phyloP scores from a whole-genome alignment of 2,113 vertebrate species.

The Barbus barbus region DNA sequence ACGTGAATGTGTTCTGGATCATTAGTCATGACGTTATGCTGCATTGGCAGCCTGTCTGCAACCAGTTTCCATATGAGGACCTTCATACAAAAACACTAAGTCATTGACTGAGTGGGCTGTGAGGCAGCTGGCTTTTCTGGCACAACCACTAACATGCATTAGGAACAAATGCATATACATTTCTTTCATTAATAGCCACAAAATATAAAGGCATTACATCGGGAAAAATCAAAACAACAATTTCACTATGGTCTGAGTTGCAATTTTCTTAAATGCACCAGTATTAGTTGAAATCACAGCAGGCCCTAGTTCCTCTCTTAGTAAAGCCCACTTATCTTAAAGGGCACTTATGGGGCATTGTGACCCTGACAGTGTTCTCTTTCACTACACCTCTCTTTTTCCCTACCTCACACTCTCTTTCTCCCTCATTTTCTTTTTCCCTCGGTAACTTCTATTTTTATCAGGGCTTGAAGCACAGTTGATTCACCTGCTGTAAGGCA shows the following conservation, averaged over 20 bases:
- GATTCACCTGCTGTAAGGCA: background rate
- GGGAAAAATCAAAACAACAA: background rate
- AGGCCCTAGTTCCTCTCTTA: background rate
- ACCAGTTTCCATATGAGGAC: conserved; percentile 9
- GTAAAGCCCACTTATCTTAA: conserved; percentile 22
- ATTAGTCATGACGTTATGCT: conserved; percentile 4
- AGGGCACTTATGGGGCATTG: background rate
- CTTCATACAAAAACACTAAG: conserved; percentile 4
- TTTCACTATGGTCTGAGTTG: background rate
- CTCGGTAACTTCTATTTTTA: conserved; percentile 37
- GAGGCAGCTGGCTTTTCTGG: conserved; percentile 4
- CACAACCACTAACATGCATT: background rate
- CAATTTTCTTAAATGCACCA: background rate
- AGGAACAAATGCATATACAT: background rate
- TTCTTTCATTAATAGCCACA: background rate
- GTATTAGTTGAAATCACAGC: conserved; percentile 31
- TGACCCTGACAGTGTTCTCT: conserved; percentile 21
- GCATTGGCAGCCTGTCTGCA: background rate
- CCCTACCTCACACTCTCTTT: conserved; percentile 13
- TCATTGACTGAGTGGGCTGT: background rate
- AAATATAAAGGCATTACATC: background rate
- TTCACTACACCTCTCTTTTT: background rate
- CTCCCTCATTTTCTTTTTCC: conserved; percentile 6
- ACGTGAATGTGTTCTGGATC: background rate
- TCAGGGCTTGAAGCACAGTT: conserved; percentile 21